Conservation (phyloP, 2,113 vertebrate genomes). For the Perca flavescens region DNA sequence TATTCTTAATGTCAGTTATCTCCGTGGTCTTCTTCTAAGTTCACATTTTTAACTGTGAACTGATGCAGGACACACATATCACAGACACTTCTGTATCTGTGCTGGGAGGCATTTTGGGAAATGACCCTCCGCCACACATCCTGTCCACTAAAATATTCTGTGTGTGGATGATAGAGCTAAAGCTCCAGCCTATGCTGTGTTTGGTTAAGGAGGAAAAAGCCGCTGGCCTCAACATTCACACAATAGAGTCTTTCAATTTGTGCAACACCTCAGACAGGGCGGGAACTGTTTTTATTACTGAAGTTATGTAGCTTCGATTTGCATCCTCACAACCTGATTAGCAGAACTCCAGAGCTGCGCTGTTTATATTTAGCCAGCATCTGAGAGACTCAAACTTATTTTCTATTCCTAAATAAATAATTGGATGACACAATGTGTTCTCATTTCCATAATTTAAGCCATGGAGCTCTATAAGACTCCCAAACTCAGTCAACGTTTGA, state of each 20-base stretch:
- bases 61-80: slow-evolving; percentile 22
- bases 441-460: slow-evolving; percentile 40
- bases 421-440: slow-evolving; percentile 5
- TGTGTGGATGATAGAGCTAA: slow-evolving; percentile 22
- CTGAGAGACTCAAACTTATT: background rate
- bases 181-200: slow-evolving; percentile 34
- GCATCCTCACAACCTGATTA: slow-evolving; percentile 35
- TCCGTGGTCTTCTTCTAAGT: background rate
- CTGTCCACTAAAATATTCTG: slow-evolving; percentile 46
- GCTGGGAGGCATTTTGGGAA: slow-evolving; percentile 48
- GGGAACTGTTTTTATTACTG: slow-evolving; percentile 51
- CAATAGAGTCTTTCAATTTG: slow-evolving; percentile 61
- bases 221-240: slow-evolving; percentile 54
- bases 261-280: slow-evolving; percentile 50
- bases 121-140: slow-evolving; percentile 43
- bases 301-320: slow-evolving; percentile 32
- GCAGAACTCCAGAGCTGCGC: background rate
- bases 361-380: slow-evolving; percentile 21
- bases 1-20: background rate
- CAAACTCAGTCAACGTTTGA: background rate
- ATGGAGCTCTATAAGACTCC: background rate
- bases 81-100: slow-evolving; percentile 32
- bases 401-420: slow-evolving; percentile 27
- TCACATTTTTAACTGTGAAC: slow-evolving; percentile 10
- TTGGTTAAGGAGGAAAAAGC: slow-evolving; percentile 62